These are phyloP conservation scores for Pristionchus japonicus DNA, from an alignment of 2,888 invertebrate species.

Conservation along the genomic window DNA sequence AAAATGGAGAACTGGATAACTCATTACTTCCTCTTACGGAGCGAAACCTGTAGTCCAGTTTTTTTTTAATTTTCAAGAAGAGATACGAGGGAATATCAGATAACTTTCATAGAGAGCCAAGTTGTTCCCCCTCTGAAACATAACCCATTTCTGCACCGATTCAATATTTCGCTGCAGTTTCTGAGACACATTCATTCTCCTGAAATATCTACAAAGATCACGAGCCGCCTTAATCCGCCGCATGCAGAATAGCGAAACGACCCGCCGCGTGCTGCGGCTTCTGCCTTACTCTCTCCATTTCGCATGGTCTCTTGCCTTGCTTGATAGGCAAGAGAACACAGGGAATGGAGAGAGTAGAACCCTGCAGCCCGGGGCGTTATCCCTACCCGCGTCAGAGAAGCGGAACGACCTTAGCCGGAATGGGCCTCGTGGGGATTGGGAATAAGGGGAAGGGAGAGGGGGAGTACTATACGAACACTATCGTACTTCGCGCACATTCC, in stretches of 20 bases:
- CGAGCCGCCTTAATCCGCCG: background rate
- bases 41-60: too few species aligned
- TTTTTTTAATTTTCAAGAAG: background rate
- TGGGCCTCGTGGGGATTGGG: background rate
- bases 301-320: background rate
- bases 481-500: too few species aligned
- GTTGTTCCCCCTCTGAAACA: background rate
- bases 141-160: background rate
- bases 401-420: conserved; percentile 1
- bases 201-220: background rate
- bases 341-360: too few species aligned
- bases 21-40: too few species aligned
- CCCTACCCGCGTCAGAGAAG: background rate
- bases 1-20: too few species aligned
- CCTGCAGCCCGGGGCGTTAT: too few species aligned
- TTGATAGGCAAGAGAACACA: background rate
- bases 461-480: background rate
- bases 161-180: background rate
- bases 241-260: background rate
- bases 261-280: background rate
- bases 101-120: background rate
- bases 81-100: background rate
- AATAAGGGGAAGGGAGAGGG: background rate
- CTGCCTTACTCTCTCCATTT: background rate
- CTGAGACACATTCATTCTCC: background rate